These are phyloP conservation scores for Lipotes vexillifer DNA, from an alignment of 2,113 vertebrate species.

Conservation along the genomic window DNA sequence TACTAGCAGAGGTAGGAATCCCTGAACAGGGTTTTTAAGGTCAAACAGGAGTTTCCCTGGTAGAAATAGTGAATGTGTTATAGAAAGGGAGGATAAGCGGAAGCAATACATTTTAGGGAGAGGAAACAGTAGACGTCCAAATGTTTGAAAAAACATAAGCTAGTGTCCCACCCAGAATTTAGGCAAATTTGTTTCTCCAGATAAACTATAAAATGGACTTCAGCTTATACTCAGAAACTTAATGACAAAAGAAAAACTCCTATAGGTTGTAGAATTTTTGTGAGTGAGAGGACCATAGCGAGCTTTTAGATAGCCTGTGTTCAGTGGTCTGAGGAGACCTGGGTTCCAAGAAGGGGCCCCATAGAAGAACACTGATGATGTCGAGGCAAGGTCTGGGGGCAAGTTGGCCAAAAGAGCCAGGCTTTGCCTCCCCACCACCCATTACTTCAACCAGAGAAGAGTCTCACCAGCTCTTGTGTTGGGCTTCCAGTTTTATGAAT, in stretches of 20 bases:
- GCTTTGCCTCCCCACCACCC: neutral
- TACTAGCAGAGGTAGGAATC: neutral
- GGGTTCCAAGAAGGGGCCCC: neutral
- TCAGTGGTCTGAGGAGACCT: neutral
- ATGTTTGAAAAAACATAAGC: neutral
- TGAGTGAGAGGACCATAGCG: neutral
- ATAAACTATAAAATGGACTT: neutral
- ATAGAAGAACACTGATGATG: too few species aligned
- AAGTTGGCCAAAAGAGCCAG: neutral
- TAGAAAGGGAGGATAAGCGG: neutral
- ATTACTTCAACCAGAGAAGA: neutral
- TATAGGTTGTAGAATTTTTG: neutral
- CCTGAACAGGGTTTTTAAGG: neutral
- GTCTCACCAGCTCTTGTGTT: neutral
- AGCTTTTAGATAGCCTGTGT: neutral
- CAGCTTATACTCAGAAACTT: neutral
- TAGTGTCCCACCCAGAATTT: neutral
- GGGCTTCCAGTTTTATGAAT: neutral
- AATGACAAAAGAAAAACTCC: neutral
- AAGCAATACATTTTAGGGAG: neutral
- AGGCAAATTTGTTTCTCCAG: neutral
- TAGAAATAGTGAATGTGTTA: neutral
- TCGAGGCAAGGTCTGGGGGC: neutral
- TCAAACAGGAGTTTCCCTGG: neutral
- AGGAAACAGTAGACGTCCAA: neutral